A percentile compares a stretch with the other conserved stretches of the same genome.
phyloP scores from a whole-genome alignment of 2,797 vertebrate species.

The Melanotaenia boesemani region DNA sequence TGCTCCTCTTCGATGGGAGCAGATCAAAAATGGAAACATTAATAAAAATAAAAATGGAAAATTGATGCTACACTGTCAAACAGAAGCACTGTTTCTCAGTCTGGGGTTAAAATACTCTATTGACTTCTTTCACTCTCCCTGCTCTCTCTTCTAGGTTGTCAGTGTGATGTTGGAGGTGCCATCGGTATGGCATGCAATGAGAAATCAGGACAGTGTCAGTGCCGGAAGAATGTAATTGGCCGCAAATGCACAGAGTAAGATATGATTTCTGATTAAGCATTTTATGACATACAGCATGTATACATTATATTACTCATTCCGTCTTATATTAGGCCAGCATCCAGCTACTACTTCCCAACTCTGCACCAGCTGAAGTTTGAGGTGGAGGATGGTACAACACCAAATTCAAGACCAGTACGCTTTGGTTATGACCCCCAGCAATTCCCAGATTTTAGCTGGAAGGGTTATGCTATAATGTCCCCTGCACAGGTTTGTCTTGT shows the following conservation, averaged over 20 bases:
- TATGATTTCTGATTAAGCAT: not conserved
- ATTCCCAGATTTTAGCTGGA: constrained; percentile 94
- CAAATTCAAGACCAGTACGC: constrained; percentile 82
- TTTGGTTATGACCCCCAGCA: constrained; percentile 88
- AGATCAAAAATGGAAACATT: too few relatives aligned
- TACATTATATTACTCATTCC: not conserved
- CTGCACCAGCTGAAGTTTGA: constrained; percentile 94
- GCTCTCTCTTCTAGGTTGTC: constrained; percentile 83
- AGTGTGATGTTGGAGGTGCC: constrained; percentile 90
- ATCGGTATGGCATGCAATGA: constrained; percentile 77
- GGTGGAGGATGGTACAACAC: constrained; percentile 88
- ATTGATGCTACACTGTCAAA: not conserved
- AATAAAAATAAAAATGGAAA: not conserved
- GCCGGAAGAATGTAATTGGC: constrained; percentile 86
- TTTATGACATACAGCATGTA: not conserved
- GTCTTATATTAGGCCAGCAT: constrained; percentile 76
- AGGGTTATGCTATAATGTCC: constrained; percentile 91
- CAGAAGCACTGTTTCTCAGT: not conserved
- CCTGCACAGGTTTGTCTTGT: constrained; percentile 86
- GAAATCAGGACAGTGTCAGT: constrained; percentile 84
- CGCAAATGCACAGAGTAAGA: constrained; percentile 88
- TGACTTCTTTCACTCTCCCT: not conserved
- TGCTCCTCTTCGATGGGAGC: too few relatives aligned
- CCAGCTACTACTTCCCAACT: constrained; percentile 87
- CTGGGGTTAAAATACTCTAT: not conserved